Base-by-base conservation (phyloP, 2,797 vertebrate genomes). In the Strix occidentalis region DNA sequence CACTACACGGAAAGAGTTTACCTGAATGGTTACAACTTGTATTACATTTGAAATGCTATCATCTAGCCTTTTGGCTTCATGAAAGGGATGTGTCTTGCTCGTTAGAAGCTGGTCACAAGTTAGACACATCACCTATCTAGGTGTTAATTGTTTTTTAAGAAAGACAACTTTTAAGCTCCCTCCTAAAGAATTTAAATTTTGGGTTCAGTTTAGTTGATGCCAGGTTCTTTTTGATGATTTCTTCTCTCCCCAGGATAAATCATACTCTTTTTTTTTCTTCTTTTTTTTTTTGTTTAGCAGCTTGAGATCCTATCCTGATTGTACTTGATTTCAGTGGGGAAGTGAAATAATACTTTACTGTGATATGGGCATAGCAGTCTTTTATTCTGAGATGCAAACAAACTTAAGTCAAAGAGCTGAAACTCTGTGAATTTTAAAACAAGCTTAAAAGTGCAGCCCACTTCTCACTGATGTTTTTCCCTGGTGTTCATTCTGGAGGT, bases 11-110 rank as follows among this genome's bases (percentile, higher is more conserved):
- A 93, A 71, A 84, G 94, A 90, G 90, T 96, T 96, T 97, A 95
- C 96, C 95, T 94, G 95, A 96, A 90, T 92, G 94, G 93, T 97
- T 97, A 94, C 95, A 95, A 95, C 90, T 93, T 95, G 84, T 93
- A 82, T 96, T 97, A 89, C 91, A 84, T 94, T 97, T 97, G 72
- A 92, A 95, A 96, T 93, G 97, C 88, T 97, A 96, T 97, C 94
- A 92, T 96, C 96, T 87, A 96, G 96, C 92, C 96, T 90, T 97
- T 97, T 89, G 87, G 94, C 93, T 96, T 98, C 64, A 6, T 87
- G 87, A 91, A 92, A 48, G 95, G 95, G 96, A 74, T 96, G 63
- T 95, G 93, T 96, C 93, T 97, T 94, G 87, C 96, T 97, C 95
- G 86, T 96, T 95, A 94, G 90, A 90, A 97, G 96, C 92, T 96